A percentile compares a stretch with the other conserved stretches of the same genome.
Conservation (phyloP, 2,113 vertebrate species). For the Siniperca chuatsi region DNA sequence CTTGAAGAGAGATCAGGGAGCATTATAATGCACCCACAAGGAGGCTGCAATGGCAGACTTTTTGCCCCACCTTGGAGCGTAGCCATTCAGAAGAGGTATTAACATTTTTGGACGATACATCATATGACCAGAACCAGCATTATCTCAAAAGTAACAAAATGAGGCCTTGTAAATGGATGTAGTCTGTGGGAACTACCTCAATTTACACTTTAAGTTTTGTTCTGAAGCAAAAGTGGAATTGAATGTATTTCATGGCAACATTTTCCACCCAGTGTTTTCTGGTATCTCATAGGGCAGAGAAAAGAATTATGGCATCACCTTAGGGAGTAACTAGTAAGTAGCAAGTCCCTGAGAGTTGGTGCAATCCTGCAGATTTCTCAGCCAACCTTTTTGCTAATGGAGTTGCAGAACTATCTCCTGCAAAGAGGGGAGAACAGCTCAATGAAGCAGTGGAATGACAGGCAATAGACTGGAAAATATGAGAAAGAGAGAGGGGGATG, state of each 20-base stretch:
- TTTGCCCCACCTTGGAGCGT: background rate
- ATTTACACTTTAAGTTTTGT: background rate
- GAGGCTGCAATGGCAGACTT: background rate
- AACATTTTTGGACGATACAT: background rate
- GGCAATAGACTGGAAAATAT: slow-evolving; percentile 67
- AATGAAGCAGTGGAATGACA: slow-evolving; percentile 56
- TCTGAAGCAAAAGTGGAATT: slow-evolving; percentile 1
- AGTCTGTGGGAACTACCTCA: background rate
- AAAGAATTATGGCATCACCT: background rate
- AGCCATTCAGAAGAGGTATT: background rate
- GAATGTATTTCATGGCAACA: background rate
- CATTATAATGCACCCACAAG: background rate
- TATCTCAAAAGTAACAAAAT: background rate
- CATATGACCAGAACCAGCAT: background rate
- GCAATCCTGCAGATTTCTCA: slow-evolving; percentile 31
- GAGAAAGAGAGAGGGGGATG: slow-evolving; percentile 28
- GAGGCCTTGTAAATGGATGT: background rate
- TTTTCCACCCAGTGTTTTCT: slow-evolving; percentile 4
- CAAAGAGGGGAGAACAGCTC: slow-evolving; percentile 29
- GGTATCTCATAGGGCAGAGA: background rate
- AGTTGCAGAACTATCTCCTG: slow-evolving; percentile 40
- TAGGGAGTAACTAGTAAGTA: slow-evolving; percentile 15
- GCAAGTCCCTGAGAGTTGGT: slow-evolving; percentile 14
- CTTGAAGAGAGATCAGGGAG: background rate
- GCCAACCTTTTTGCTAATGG: slow-evolving; percentile 43